A percentile compares a stretch with the other conserved stretches of the same genome.
phyloP scores from a whole-genome alignment of 2,113 vertebrate species.

The Entosphenus tridentatus region DNA sequence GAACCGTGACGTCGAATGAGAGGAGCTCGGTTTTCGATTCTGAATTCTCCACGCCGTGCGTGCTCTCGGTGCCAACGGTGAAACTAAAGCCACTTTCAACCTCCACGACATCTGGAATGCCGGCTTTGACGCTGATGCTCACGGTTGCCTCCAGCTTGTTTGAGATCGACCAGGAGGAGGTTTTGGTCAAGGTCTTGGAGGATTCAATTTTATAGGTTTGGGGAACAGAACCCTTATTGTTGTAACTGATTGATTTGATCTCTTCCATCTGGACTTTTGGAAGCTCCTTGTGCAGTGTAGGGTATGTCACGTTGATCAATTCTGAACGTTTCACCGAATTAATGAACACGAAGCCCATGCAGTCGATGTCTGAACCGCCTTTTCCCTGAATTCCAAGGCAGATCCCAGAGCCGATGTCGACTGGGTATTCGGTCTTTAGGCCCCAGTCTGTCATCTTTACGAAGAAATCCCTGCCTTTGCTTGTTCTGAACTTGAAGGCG shows the following conservation, averaged over 20 bases:
- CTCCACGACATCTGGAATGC: constrained; percentile 8
- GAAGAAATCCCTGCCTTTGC: constrained; percentile 8
- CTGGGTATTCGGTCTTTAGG: constrained; percentile 11
- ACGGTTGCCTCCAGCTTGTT: background rate
- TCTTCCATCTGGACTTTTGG: constrained; percentile 10
- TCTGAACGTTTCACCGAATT: constrained; percentile 10
- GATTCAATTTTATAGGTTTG: constrained; percentile 9
- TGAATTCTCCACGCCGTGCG: no score
- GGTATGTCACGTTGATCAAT: constrained; percentile 10
- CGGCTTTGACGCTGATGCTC: constrained; percentile 9
- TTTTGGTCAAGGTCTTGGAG: constrained; percentile 10
- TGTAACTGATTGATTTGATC: constrained; percentile 8
- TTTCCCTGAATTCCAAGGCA: constrained; percentile 12
- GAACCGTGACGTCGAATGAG: constrained; percentile 2
- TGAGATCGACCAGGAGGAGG: constrained; percentile 11
- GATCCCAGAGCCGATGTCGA: constrained; percentile 13
- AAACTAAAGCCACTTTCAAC: no score
- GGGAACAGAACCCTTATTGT: background rate
- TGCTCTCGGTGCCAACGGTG: no score
- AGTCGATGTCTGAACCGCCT: constrained; percentile 7
- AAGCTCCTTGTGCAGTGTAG: constrained; percentile 10
- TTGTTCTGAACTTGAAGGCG: constrained; percentile 14
- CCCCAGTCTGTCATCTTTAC: constrained; percentile 11
- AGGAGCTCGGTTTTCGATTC: no score
- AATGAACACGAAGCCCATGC: constrained; percentile 12